These are phyloP conservation scores for Ericerus pela DNA, from an alignment of 1,140 invertebrate species.

Conservation along the genomic window DNA sequence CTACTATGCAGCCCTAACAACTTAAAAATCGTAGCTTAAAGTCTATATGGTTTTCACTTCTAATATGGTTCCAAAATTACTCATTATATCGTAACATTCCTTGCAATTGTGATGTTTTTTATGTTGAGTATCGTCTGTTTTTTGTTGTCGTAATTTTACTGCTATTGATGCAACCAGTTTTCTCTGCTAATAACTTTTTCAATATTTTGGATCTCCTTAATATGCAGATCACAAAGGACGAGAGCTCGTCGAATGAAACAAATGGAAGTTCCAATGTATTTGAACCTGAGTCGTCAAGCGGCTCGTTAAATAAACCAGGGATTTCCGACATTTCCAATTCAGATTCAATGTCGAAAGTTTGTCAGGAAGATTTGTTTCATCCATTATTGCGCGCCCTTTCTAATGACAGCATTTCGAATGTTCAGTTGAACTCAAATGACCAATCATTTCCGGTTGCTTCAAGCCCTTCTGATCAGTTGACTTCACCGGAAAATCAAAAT, in stretches of 20 bases:
- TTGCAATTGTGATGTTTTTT: no score
- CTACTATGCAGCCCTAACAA: no score
- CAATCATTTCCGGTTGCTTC: neutral
- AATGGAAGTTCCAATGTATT: neutral
- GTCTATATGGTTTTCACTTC: no score
- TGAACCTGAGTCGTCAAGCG: neutral
- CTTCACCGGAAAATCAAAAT: neutral
- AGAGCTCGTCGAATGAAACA: neutral
- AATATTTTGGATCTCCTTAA: no score
- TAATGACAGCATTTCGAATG: neutral
- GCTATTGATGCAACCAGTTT: no score
- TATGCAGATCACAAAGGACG: constrained; percentile 1
- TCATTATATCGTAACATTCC: no score
- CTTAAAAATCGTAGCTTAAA: no score
- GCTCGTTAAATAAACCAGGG: neutral
- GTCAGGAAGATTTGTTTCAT: neutral
- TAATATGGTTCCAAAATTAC: no score
- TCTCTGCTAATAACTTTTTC: no score
- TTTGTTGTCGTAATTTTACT: no score
- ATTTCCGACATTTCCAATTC: neutral
- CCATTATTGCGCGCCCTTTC: neutral
- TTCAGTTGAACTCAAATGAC: neutral
- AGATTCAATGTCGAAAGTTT: neutral
- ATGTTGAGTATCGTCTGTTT: no score
- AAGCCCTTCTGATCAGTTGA: neutral